phyloP scores from a whole-genome alignment of 2,888 invertebrate species.

The Pseudococcus viburni region DNA sequence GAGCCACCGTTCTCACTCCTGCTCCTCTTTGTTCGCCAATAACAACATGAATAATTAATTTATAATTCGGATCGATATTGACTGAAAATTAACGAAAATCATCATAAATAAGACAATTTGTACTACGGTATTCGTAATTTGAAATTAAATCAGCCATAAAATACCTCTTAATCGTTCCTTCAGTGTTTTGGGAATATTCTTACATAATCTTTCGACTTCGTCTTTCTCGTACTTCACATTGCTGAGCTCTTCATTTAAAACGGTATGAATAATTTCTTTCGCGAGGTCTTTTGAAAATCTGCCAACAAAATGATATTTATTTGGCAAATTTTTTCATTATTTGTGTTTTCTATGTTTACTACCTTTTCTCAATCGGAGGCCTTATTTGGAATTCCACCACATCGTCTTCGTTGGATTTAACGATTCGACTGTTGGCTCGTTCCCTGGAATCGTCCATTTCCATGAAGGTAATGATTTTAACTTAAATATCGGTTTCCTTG shows the following conservation, averaged over 20 bases:
- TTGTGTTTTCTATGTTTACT: slow-evolving; percentile 12
- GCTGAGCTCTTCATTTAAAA: slow-evolving; percentile 38
- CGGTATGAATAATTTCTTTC: slow-evolving; percentile 53
- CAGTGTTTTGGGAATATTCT: not conserved
- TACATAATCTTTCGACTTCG: slow-evolving; percentile 3
- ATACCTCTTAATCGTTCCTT: slow-evolving; percentile 39
- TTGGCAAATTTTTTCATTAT: slow-evolving; percentile 44
- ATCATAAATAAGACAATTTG: not conserved
- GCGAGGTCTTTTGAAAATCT: slow-evolving; percentile 48
- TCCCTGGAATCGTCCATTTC: slow-evolving; percentile 26
- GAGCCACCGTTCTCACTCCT: slow-evolving; percentile 87
- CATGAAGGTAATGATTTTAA: slow-evolving; percentile 13
- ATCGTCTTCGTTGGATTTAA: not conserved
- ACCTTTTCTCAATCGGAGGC: slow-evolving; percentile 34
- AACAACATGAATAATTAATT: slow-evolving; percentile 89
- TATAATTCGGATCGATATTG: slow-evolving; percentile 81
- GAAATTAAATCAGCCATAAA: not conserved
- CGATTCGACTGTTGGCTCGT: not conserved
- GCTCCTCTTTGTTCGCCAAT: slow-evolving; percentile 92
- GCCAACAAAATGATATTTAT: slow-evolving; percentile 44
- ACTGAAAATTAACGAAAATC: not conserved
- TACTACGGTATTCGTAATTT: not conserved
- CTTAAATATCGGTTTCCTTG: not conserved
- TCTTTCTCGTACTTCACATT: slow-evolving; percentile 21
- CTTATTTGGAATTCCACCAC: slow-evolving; percentile 36